Conservation (phyloP, 2,113 vertebrate species). For the Falco punctatus region DNA sequence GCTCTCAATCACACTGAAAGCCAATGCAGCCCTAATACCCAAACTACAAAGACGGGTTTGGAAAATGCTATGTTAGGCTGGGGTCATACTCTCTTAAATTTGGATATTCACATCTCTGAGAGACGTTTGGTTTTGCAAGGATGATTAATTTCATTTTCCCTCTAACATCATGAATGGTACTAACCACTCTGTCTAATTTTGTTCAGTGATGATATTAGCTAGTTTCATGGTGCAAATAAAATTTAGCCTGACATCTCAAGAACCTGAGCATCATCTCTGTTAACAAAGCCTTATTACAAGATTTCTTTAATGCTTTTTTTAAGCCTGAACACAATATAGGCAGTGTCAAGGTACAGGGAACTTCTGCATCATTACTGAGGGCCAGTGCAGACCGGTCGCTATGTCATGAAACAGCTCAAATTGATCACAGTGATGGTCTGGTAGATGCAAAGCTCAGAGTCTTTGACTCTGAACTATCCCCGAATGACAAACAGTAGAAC, state of each 20-base stretch:
- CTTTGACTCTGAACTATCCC: not conserved
- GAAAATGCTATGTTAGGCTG: not conserved
- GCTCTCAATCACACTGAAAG: not conserved
- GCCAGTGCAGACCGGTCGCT: not conserved
- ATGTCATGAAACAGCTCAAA: not conserved
- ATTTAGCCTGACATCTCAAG: not conserved
- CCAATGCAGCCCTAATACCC: not conserved
- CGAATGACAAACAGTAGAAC: not conserved
- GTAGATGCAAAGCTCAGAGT: not conserved
- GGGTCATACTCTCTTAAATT: not conserved
- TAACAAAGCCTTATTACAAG: not conserved
- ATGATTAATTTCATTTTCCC: not conserved
- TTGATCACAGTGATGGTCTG: not conserved
- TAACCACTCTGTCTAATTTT: not conserved
- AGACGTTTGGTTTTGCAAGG: not conserved
- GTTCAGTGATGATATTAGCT: not conserved
- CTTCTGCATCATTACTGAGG: rapidly evolving
- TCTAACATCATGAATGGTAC: not conserved
- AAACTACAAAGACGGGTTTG: not conserved
- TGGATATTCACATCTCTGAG: not conserved
- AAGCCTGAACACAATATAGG: not conserved
- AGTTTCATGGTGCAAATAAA: not conserved
- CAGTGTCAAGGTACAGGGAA: not conserved
- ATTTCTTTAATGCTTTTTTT: not conserved
- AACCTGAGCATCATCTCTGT: not conserved